Base-by-base conservation (phyloP, 2,113 vertebrate species). In the Platycercus adscitus region DNA sequence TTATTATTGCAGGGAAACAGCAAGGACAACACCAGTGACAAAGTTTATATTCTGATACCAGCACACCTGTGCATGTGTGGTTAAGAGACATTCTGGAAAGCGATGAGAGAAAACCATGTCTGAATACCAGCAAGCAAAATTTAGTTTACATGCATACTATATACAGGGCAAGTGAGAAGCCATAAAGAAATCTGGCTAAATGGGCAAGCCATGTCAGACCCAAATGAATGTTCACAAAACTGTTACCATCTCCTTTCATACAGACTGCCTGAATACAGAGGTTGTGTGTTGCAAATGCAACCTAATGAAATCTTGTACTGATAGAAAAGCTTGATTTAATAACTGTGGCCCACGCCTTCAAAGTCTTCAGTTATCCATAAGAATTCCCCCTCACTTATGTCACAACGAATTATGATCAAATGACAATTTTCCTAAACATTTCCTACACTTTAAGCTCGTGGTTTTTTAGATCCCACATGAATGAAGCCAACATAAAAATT, bases 241-340 rank as follows among this genome's bases (percentile, higher is more conserved):
- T 5, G 4, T 41, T 56, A 43, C 9, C 31, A 53, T 28, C 13
- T 81, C 49, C 33, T 69, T 82, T 33, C 17, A 33, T 4, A 31
- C 11, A 66, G 23, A n/a, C 6, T 56, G 41, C 25, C 37, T 75
- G 50, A 70, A 83, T n/a, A 55, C 17, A 83, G 66, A 75, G 12
- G 20, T 11, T 77, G 14, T 28, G 16, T 21, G 10, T 39, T 68
- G 23, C 17, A 63, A 83, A 24, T 4, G 3, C 28, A 55, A 16
- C 6, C 15, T 84, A 25, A 17, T 75, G 60, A 94, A 95, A 95
- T 78, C 68, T 81, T 78, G 11, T 61, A 81, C 88, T 94, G 52
- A 75, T 39, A 71, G 46, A 78, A 91, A 86, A 81, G 6, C 43
- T 94, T 81, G 35, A 63, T 93, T 93, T 92, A 81, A 71, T 86